Evolutionary conservation across 2,113 vertebrate species (phyloP), one percentile per base, ranked within the genome.

Genomic region (Albula glossodonta): DNA sequence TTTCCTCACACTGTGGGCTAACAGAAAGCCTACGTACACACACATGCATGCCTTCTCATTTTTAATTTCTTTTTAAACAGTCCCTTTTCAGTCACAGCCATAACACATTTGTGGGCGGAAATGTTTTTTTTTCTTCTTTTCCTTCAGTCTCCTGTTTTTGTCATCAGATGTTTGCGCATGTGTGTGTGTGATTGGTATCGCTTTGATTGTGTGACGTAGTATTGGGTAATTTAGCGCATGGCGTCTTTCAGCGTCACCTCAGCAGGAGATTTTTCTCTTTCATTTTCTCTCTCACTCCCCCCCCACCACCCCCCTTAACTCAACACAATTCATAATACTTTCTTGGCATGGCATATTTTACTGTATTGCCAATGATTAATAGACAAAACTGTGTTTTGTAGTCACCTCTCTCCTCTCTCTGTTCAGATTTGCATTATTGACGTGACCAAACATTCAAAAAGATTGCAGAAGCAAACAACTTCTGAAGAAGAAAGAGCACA

Each of bases 1-100:
- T 17, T 7, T 4, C 83, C 74, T 52, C 63, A 51, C 52, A 53
- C 83, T 85, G 83, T 51, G 22, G 79, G 63, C 56, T 50, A 81
- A 84, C 57, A 70, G 78, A 56, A 53, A 84, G 50, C 41, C 5
- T 5, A 11, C 19, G n/a, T 56, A 10, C 5, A 4, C 9, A 6
- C 25, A 57, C 41, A 15, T 51, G 9, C 12, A 15, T 52, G 78
- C n/a, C 31, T 41, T 41, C 31, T 41, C 31, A 41, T 41, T 48
- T 25, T 15, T 48, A 5, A 22, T 51, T 60, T 83, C 50, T 51
- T 15, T 83, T 83, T 48, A 63, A 57, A 9, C 41, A 83, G 53
- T 57, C 82, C 56, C 53, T 31, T 41, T 63, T 53, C 53, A 25
- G 17, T 78, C 51, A 66, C 82, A 11, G 48, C 63, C 52, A 19